Base-by-base conservation (phyloP, 2,113 vertebrate genomes). In the Paedocypris sp. region DNA sequence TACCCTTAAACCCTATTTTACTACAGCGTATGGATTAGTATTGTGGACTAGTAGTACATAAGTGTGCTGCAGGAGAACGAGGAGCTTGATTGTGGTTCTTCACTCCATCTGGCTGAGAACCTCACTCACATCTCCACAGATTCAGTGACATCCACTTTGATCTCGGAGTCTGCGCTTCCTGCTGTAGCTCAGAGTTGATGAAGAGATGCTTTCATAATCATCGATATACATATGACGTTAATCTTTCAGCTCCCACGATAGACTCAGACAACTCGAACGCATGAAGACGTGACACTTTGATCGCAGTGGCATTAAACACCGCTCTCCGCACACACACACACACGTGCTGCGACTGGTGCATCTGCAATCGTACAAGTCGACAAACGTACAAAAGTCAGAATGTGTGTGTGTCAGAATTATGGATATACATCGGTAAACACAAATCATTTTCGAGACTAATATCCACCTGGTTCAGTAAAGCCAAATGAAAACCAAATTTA, bases 1-100 rank as follows among this genome's bases (percentile, higher is more conserved):
- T n/a, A n/a, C n/a, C n/a, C n/a, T n/a, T n/a, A n/a, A n/a, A n/a
- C n/a, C n/a, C n/a, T n/a, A n/a, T n/a, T n/a, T n/a, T n/a, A n/a
- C n/a, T n/a, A n/a, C n/a, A n/a, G n/a, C n/a, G n/a, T n/a, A 67
- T 70, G 62, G 62, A 73, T 69, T 66, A 46, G 3, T 16, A 6
- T 56, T 29, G n/a, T 28, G 67, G 46, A 41, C 58, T 50, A 57
- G 39, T 60, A 7, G 59, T 15, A 20, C 13, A 39, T 59, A 58
- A 58, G 52, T 52, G 45, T 26, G 12, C 35, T 7, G 25, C 41
- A 39, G 3, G 28, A 56, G 58, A 43, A 48, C 45, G 16, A 62
- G 26, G 29, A 33, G 47, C 33, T 18, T 3, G 33, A 47, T 63
- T 15, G 39, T 1, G 25, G 41, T 20, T 29, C 12, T 35, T 26